Conservation (phyloP, 2,888 invertebrate genomes). For the Lepetodrilus schrolli region DNA sequence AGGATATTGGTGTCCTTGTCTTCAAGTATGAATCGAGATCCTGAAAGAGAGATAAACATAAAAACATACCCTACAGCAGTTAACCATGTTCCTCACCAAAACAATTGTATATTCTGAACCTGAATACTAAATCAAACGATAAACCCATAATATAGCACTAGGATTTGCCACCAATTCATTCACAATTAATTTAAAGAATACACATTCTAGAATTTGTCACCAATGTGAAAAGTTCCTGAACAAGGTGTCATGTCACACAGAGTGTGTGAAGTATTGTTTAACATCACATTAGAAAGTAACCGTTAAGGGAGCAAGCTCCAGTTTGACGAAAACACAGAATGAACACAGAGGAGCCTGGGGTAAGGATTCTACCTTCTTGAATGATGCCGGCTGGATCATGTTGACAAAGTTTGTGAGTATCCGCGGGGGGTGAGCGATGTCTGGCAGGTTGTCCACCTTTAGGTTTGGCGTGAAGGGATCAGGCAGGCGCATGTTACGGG, state of each 20-base stretch:
- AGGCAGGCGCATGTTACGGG: slow-evolving; percentile 96
- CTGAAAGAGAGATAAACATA: no score
- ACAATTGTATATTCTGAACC: no score
- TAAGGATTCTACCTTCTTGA: slow-evolving; percentile 85
- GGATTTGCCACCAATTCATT: no score
- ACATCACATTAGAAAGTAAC: neutral
- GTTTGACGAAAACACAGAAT: neutral
- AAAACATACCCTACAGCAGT: no score
- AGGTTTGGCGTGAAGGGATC: slow-evolving; percentile 99
- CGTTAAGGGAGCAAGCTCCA: neutral
- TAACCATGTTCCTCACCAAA: no score
- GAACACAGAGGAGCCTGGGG: neutral
- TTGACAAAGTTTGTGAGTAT: slow-evolving; percentile 90
- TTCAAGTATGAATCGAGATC: slow-evolving; percentile 97
- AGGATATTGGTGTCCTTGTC: slow-evolving; percentile 94
- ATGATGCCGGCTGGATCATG: slow-evolving; percentile 89
- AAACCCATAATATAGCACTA: no score
- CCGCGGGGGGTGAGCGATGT: slow-evolving; percentile 80
- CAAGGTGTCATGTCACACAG: no score
- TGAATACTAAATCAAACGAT: no score
- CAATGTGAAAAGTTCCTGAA: no score
- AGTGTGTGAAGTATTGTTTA: neutral
- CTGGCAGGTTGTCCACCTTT: slow-evolving; percentile 78
- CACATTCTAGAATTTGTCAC: no score
- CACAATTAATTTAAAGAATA: no score